A percentile compares a stretch with the other conserved stretches of the same genome.
Conservation (phyloP, 2,888 invertebrate genomes). For the Teleiodes luculella region DNA sequence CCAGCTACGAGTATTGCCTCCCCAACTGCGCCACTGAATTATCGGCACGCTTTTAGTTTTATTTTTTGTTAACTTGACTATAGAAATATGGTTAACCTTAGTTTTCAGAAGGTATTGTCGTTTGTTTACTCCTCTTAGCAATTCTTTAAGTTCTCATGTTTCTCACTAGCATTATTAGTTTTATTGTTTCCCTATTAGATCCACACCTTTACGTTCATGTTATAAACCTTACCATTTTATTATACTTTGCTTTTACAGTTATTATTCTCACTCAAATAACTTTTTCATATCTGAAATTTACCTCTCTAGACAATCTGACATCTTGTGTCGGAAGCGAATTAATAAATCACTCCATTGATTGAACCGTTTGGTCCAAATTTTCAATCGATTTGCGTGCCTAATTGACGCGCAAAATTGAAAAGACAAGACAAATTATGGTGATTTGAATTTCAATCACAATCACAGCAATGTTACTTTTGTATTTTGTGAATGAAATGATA, state of each 20-base stretch:
- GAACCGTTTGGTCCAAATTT: slow-evolving; percentile 12
- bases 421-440: slow-evolving; percentile 11
- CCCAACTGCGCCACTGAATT: slow-evolving; percentile 17
- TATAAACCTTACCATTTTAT: too few species aligned
- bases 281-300: background rate
- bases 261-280: background rate
- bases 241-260: too few species aligned
- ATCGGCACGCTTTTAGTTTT: slow-evolving; percentile 23
- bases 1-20: slow-evolving; percentile 12
- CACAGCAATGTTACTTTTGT: too few species aligned
- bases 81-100: background rate
- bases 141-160: background rate
- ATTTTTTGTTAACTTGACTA: slow-evolving; percentile 15
- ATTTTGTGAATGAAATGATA: background rate
- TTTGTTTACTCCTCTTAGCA: background rate
- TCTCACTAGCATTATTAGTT: too few species aligned
- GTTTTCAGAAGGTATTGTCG: background rate
- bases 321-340: background rate
- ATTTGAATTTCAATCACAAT: slow-evolving; percentile 4
- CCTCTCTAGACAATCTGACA: background rate
- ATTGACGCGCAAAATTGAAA: slow-evolving; percentile 16
- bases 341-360: background rate
- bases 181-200: too few species aligned
- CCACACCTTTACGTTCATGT: too few species aligned
- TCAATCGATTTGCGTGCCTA: slow-evolving; percentile 1